Percentiles rank a stretch among this genome's conserved stretches.
Evolutionary conservation across 2,888 invertebrate species (phyloP).

Genomic region (Heliconius ethilla): DNA sequence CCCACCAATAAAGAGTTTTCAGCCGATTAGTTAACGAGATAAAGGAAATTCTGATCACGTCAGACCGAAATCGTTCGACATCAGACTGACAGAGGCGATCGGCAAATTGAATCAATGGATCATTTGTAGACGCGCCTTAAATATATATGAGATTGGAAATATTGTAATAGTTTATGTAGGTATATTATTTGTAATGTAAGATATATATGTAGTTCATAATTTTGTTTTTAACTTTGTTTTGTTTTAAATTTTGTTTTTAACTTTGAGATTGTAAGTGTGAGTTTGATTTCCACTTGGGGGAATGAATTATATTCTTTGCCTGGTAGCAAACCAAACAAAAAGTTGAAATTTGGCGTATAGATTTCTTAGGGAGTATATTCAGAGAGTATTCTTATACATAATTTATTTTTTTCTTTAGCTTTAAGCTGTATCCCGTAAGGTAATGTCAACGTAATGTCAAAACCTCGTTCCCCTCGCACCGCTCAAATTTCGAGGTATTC

Average conservation of each 20-base stretch:
- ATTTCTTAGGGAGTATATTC: no score
- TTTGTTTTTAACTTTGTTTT: no score
- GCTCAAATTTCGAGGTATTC: not conserved
- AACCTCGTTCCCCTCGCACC: not conserved
- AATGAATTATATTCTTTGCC: not conserved
- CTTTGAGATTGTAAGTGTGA: not conserved
- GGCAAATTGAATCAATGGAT: conserved; percentile 39
- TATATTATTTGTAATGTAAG: not conserved
- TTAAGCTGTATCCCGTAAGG: not conserved
- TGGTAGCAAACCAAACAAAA: no score
- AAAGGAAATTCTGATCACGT: conserved; percentile 46
- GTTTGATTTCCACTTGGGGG: not conserved
- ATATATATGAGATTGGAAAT: conserved; percentile 27
- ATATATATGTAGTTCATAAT: no score
- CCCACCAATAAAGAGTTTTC: conserved; percentile 29
- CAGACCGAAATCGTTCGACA: conserved; percentile 46
- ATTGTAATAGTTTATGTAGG: not conserved
- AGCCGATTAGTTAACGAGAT: conserved; percentile 37
- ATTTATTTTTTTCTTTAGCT: no score
- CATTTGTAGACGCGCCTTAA: conserved; percentile 37
- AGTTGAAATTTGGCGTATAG: no score
- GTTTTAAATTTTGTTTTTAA: no score
- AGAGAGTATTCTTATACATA: no score
- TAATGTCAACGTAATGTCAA: no score
- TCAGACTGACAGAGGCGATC: conserved; percentile 40